A percentile compares a stretch with the other conserved stretches of the same genome.
Evolutionary conservation across 1,140 invertebrate species (phyloP).

Genomic region (Tetragnatha versicolor): DNA sequence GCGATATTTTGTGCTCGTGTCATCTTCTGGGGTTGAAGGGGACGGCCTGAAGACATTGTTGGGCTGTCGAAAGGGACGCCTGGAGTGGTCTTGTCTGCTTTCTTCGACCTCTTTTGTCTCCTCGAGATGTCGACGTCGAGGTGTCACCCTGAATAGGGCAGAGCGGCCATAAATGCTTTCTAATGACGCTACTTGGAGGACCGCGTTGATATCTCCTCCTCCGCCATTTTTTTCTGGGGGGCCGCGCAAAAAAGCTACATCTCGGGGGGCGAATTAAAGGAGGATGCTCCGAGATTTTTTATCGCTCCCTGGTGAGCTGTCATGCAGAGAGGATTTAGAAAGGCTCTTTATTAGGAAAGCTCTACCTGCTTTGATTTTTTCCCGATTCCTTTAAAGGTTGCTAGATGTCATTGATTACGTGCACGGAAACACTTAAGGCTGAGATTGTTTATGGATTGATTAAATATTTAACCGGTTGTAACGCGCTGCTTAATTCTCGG

Average conservation of each 20-base stretch:
- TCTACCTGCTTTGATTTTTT: too few species aligned
- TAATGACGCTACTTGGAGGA: slow-evolving; percentile 43
- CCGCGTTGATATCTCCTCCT: slow-evolving; percentile 9
- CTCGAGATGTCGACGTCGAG: slow-evolving; percentile 38
- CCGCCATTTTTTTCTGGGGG: slow-evolving; percentile 11
- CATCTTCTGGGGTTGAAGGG: slow-evolving; percentile 35
- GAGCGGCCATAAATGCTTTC: slow-evolving; percentile 48
- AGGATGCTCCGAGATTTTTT: slow-evolving; percentile 46
- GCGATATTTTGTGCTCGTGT: slow-evolving; percentile 48
- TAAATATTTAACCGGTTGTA: too few species aligned
- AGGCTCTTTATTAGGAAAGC: too few species aligned
- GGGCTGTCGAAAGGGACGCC: slow-evolving; percentile 9
- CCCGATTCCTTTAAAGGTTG: too few species aligned
- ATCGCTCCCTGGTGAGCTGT: slow-evolving; percentile 31
- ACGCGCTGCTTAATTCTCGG: too few species aligned
- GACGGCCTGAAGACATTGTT: slow-evolving; percentile 50
- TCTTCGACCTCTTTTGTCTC: slow-evolving; percentile 53
- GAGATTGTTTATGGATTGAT: too few species aligned
- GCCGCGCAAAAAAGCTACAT: slow-evolving; percentile 23
- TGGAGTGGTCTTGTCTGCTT: slow-evolving; percentile 44
- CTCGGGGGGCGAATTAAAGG: slow-evolving; percentile 43
- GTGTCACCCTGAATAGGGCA: slow-evolving; percentile 43
- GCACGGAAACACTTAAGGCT: too few species aligned
- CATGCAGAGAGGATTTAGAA: neutral
- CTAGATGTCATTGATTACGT: too few species aligned